These are phyloP conservation scores for Cheirogaleus medius DNA, from an alignment of 2,113 vertebrate species.

Conservation along the genomic window DNA sequence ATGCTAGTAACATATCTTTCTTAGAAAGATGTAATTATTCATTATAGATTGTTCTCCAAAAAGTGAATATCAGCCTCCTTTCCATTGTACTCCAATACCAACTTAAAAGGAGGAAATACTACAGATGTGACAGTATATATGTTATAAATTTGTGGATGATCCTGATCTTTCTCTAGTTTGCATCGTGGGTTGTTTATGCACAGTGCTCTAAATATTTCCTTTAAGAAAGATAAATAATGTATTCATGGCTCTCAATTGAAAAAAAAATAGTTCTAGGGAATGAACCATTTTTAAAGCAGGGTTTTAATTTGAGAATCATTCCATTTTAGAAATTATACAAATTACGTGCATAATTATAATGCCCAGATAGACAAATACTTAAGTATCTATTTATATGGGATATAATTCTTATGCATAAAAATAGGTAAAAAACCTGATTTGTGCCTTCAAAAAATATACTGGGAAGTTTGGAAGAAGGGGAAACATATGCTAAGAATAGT, in stretches of 20 bases:
- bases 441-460: not conserved
- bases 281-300: not conserved
- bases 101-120: not conserved
- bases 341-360: not conserved
- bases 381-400: constrained; percentile 24
- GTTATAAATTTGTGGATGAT: not conserved
- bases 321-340: not conserved
- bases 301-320: not conserved
- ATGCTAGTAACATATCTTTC: not conserved
- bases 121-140: not conserved
- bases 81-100: not conserved
- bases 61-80: not conserved
- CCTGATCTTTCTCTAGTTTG: not conserved
- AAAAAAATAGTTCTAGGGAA: not conserved
- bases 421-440: not conserved
- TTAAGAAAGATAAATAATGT: not conserved
- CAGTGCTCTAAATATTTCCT: not conserved
- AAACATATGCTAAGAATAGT: not conserved
- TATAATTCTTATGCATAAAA: not conserved
- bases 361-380: not conserved
- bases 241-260: not conserved
- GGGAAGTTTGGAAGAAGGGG: not conserved
- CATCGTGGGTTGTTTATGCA: not conserved
- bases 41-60: not conserved
- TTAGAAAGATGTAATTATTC: not conserved